These are phyloP conservation scores for Cordylochernes scorpioides DNA, from an alignment of 2,888 invertebrate genomes.

Conservation along the genomic window DNA sequence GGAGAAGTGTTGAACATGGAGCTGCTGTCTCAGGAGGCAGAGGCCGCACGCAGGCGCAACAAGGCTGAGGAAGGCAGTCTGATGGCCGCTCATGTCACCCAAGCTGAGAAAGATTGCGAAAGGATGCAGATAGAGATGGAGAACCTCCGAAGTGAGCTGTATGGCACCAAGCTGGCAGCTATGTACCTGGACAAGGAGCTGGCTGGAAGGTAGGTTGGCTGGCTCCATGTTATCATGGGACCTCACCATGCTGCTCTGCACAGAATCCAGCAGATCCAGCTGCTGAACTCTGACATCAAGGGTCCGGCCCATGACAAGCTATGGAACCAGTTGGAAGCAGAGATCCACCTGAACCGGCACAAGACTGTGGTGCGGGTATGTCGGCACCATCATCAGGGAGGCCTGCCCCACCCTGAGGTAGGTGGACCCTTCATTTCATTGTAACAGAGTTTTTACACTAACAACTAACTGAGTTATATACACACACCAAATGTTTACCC, in stretches of 20 bases:
- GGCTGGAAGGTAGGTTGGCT: slow-evolving; percentile 29
- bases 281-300: slow-evolving; percentile 49
- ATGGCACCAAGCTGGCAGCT: slow-evolving; percentile 53
- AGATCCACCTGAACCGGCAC: slow-evolving; percentile 56
- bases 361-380: slow-evolving; percentile 41
- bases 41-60: slow-evolving; percentile 22
- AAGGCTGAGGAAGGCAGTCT: slow-evolving; percentile 23
- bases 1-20: too few relatives aligned
- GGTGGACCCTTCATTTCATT: too few relatives aligned
- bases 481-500: too few relatives aligned
- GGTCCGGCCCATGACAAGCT: slow-evolving; percentile 48
- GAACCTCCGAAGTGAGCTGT: slow-evolving; percentile 49
- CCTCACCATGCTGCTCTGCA: not conserved
- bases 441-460: too few relatives aligned
- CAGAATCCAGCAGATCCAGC: slow-evolving; percentile 56
- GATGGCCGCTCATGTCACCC: slow-evolving; percentile 20
- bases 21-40: slow-evolving; percentile 22
- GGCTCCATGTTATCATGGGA: not conserved
- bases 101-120: slow-evolving; percentile 35
- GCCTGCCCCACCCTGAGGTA: too few relatives aligned
- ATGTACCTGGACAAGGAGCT: slow-evolving; percentile 62
- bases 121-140: slow-evolving; percentile 40
- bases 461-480: too few relatives aligned
- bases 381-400: slow-evolving; percentile 21
- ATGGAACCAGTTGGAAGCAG: slow-evolving; percentile 54